A percentile compares a stretch with the other conserved stretches of the same genome.
Conservation (phyloP, 2,888 invertebrate species). For the Chloroclystis v-ata region DNA sequence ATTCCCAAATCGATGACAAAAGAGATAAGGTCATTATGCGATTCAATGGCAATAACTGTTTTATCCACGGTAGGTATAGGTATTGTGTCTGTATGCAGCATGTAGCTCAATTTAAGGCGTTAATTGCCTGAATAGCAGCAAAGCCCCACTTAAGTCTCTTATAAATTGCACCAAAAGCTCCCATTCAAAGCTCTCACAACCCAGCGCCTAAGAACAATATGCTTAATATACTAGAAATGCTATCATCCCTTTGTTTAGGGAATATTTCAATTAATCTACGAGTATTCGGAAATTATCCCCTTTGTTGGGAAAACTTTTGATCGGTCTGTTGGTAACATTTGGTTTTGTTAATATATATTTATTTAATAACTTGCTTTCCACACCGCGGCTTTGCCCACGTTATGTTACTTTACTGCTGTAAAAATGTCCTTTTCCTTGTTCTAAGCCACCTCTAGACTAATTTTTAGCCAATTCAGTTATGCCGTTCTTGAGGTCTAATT, state of each 20-base stretch:
- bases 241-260: slow-evolving; percentile 43
- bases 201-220: slow-evolving; percentile 48
- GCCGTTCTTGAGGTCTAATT: no score
- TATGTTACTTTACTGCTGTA: no score
- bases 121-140: not conserved
- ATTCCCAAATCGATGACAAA: no score
- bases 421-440: no score
- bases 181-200: slow-evolving; percentile 39
- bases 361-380: not conserved
- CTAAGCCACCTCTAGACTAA: no score
- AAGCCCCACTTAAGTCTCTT: slow-evolving; percentile 1
- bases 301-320: slow-evolving; percentile 14
- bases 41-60: no score
- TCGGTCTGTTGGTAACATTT: slow-evolving; percentile 1
- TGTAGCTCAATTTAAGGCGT: no score
- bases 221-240: slow-evolving; percentile 44
- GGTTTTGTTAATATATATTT: not conserved
- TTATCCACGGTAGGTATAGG: no score
- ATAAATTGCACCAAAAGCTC: slow-evolving; percentile 18
- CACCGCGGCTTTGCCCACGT: no score
- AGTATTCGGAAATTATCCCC: slow-evolving; percentile 45
- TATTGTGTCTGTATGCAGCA: no score
- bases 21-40: no score
- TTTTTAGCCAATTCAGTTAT: no score
- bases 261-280: slow-evolving; percentile 39